These are phyloP conservation scores for Ptychadena robeensis DNA, from an alignment of 2,797 vertebrate species.

Conservation along the genomic window DNA sequence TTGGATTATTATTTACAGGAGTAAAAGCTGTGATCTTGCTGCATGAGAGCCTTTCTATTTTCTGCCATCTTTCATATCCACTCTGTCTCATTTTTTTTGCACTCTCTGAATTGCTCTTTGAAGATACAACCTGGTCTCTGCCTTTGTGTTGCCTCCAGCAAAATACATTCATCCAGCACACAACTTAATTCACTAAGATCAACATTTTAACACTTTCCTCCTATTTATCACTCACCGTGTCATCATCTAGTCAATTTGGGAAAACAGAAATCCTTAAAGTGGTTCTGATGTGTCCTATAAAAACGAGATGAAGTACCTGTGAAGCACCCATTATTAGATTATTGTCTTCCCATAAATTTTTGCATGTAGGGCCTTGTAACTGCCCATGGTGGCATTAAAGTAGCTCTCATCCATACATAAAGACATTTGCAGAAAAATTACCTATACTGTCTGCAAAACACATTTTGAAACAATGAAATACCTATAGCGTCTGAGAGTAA, in stretches of 20 bases:
- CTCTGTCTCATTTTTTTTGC: background rate
- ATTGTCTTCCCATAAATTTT: too few relatives aligned
- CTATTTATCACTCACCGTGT: background rate
- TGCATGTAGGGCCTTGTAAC: background rate
- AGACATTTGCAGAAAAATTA: too few relatives aligned
- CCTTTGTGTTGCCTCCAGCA: constrained; percentile 11
- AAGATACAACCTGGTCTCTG: constrained; percentile 3
- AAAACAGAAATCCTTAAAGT: background rate
- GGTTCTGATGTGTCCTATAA: background rate
- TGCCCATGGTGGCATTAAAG: background rate
- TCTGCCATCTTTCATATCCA: background rate
- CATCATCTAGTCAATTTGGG: background rate
- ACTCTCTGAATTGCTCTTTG: constrained; percentile 4
- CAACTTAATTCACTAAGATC: constrained; percentile 8
- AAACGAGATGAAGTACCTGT: background rate
- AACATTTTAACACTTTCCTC: constrained; percentile 7
- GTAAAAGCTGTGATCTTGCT: background rate
- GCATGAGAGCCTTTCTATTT: background rate
- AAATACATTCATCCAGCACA: background rate
- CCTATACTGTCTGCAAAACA: too few relatives aligned
- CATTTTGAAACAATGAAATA: too few relatives aligned
- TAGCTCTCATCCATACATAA: background rate
- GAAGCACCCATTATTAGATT: background rate
- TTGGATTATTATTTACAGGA: background rate
- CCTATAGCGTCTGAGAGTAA: too few relatives aligned